A percentile compares a stretch with the other conserved stretches of the same genome.
These are phyloP conservation scores for Nanorana parkeri DNA, from an alignment of 2,113 vertebrate species.

Conservation along the genomic window DNA sequence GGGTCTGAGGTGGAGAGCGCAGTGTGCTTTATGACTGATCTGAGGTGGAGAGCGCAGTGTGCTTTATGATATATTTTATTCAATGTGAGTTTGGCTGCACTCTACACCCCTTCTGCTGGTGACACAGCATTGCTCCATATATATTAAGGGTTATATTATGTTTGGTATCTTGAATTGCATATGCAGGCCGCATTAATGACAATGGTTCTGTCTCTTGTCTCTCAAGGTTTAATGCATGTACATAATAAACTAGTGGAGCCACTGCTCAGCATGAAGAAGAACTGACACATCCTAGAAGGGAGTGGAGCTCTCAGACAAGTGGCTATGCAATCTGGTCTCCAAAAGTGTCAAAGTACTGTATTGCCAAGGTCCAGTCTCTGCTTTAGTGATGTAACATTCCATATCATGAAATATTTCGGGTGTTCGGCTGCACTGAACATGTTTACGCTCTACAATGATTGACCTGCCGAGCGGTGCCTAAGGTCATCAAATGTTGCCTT, in stretches of 20 bases:
- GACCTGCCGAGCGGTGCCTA: neutral
- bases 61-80: too few species aligned
- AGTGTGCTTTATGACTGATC: too few species aligned
- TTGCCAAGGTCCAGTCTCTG: slow-evolving; percentile 65
- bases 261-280: slow-evolving; percentile 82
- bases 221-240: slow-evolving; percentile 84
- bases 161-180: neutral
- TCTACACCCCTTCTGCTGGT: too few species aligned
- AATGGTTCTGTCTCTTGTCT: slow-evolving; percentile 64
- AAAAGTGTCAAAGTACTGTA: slow-evolving; percentile 68
- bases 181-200: slow-evolving; percentile 55
- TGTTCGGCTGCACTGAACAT: too few species aligned
- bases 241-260: slow-evolving; percentile 87
- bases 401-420: neutral
- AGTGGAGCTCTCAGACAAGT: slow-evolving; percentile 67
- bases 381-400: slow-evolving; percentile 70
- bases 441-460: too few species aligned
- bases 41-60: too few species aligned
- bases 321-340: slow-evolving; percentile 71
- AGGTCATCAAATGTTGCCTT: neutral
- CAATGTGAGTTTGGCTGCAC: too few species aligned
- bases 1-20: too few species aligned
- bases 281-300: slow-evolving; percentile 71
- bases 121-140: too few species aligned
- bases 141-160: slow-evolving; percentile 35